These are phyloP conservation scores for Calypte anna DNA, from an alignment of 2,113 vertebrate genomes.

Conservation along the genomic window DNA sequence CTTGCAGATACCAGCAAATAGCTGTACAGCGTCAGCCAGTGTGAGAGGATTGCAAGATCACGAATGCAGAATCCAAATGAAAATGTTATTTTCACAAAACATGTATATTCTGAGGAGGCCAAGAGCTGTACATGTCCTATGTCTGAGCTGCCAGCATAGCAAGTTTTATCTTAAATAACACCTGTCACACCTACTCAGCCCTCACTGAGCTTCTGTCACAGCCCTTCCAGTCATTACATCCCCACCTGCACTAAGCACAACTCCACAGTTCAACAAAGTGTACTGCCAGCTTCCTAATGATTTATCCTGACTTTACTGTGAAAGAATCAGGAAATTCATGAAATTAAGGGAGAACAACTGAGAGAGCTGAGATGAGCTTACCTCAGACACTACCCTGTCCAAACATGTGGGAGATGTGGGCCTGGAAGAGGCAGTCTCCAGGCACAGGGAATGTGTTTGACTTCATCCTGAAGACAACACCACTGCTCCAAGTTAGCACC, in stretches of 20 bases:
- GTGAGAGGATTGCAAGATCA: background rate
- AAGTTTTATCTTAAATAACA: background rate
- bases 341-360: background rate
- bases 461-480: background rate
- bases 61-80: background rate
- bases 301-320: background rate
- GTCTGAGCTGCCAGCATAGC: background rate
- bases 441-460: background rate
- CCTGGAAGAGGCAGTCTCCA: background rate
- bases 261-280: background rate
- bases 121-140: background rate
- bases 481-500: background rate
- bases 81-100: background rate
- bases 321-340: background rate
- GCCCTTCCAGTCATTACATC: background rate
- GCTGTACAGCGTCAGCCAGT: background rate
- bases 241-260: background rate
- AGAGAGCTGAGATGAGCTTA: background rate
- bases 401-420: background rate
- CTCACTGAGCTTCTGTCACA: background rate
- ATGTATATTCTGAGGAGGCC: background rate
- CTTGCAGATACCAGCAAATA: background rate
- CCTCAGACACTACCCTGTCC: background rate
- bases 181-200: background rate
- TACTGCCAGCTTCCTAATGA: background rate